Base-by-base conservation (phyloP, 2,888 invertebrate genomes). In the Macaria liturata region DNA sequence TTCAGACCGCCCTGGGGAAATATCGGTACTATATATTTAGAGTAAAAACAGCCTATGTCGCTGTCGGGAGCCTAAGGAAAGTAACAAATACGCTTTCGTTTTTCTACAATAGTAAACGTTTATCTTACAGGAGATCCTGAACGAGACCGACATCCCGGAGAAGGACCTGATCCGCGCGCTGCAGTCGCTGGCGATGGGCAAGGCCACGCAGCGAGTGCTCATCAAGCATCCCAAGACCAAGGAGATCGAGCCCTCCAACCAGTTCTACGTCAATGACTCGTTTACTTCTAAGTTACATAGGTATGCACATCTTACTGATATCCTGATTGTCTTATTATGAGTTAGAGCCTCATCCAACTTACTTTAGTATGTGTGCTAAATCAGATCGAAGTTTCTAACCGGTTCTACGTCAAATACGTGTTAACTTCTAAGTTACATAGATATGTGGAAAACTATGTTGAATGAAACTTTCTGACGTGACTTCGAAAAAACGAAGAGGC, bases 121-220 rank as follows among this genome's bases (percentile, higher is more conserved):
- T 20, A 20, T 20, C 20, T 20, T 1, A 20, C 88, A 95, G 93
- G 97, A 99, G 91, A 97, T 99, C 76, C 95, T 97, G 84, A 98
- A 96, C 84, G 99, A 99, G 93, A 99, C 99, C 53, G 98, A 99
- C 91, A 97, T 99, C 83, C 99, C 99, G n/a, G 99, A 99, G 83
- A 95, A 98, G 80, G 99, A 99, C 85, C 92, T 99, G 80, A 96
- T 98, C 71, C 94, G 99, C 81, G 98, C 99, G 54, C 93, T 99
- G 78, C 99, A 99, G 89, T 99, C 99, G 65, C 92, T 99, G 71
- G 99, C 99, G 7, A 97, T 99, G 95, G 99, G 99, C 50, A 99
- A 99, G 93, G 96, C 98, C 32, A 97, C 98, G 32, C 99, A 99
- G 88, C 94, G 99, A 75, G 95, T 99, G 74, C 94, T 99, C 62